Percentiles rank a stretch among this genome's conserved stretches.
Evolutionary conservation across 2,888 invertebrate genomes (phyloP).

Genomic region (Plutella xylostella): DNA sequence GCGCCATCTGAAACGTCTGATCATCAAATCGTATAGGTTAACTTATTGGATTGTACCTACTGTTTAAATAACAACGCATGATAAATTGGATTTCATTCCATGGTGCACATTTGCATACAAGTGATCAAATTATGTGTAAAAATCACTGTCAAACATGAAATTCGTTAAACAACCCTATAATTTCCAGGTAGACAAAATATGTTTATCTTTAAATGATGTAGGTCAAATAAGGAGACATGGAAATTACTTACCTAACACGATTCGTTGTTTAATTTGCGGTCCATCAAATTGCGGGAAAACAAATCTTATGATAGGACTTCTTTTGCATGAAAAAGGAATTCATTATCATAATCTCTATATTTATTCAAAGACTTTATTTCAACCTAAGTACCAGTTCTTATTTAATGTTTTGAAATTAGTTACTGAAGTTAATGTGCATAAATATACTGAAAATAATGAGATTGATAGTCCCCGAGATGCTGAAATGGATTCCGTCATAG

Average conservation of each 20-base stretch:
- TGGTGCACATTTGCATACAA: too few species aligned
- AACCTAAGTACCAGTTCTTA: neutral
- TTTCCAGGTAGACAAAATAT: neutral
- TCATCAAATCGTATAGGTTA: too few species aligned
- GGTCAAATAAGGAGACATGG: neutral
- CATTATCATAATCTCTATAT: neutral
- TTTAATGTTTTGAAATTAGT: neutral
- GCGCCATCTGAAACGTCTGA: too few species aligned
- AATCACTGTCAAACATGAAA: too few species aligned
- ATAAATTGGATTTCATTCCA: too few species aligned
- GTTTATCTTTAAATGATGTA: neutral
- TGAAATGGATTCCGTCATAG: constrained; percentile 3
- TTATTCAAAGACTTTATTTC: neutral
- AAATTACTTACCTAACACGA: neutral
- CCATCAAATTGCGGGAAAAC: neutral
- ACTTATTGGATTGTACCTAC: too few species aligned
- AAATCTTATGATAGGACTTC: neutral
- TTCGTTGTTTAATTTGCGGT: neutral
- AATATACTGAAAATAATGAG: neutral
- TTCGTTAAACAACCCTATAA: neutral
- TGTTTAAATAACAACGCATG: too few species aligned
- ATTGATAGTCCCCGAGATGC: neutral
- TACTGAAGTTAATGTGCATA: neutral
- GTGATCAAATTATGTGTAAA: too few species aligned
- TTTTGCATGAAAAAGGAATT: neutral